Base-by-base conservation (phyloP, 2,888 invertebrate genomes). In the Ametastegia equiseti region DNA sequence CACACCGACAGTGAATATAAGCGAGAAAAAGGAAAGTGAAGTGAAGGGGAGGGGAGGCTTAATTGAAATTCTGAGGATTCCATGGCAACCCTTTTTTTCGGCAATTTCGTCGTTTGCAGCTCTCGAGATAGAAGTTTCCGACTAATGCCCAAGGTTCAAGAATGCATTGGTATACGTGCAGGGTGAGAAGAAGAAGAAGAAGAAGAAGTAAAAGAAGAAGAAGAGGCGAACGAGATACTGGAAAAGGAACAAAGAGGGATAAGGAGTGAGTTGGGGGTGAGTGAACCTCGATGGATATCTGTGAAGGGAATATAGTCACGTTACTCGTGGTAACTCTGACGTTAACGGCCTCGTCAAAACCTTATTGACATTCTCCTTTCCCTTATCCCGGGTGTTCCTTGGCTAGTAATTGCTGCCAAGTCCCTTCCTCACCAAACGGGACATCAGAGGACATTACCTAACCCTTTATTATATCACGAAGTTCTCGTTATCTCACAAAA, bases 51-150 rank as follows among this genome's bases (percentile, higher is more conserved):
- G 1, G 36, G 50, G 54, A 39, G 47, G 65, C 79, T 81, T 81
- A 81, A 81, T 81, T 81, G 81, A 77, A 81, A 81, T 81, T 81
- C 81, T 81, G 79, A 79, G 81, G 79, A 81, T 81, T 79, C 81
- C 81, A 39, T 30, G 67, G 75, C 75, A 81, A 81, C 81, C 78
- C 81, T 81, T 81, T 81, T 80, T 81, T 65, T 77, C 81, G 78
- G 78, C 79, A 81, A 81, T 81, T 81, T 67, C 80, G 36, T 80
- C 80, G 60, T 78, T 78, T 54, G 75, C 75, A 75, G 19, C 75
- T 36, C 45, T 50, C 36, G 30, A 42, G 39, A n/a, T 63, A 54
- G 63, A 78, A 60, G 7, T 60, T 63, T 57, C 30, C 78, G 78
- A 63, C 78, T 42, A 78, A 42, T 33, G 33, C 60, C 39, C 19